Evolutionary conservation across 2,797 vertebrate genomes (phyloP), one percentile per base, ranked within the genome.

Genomic region (Huso huso): DNA sequence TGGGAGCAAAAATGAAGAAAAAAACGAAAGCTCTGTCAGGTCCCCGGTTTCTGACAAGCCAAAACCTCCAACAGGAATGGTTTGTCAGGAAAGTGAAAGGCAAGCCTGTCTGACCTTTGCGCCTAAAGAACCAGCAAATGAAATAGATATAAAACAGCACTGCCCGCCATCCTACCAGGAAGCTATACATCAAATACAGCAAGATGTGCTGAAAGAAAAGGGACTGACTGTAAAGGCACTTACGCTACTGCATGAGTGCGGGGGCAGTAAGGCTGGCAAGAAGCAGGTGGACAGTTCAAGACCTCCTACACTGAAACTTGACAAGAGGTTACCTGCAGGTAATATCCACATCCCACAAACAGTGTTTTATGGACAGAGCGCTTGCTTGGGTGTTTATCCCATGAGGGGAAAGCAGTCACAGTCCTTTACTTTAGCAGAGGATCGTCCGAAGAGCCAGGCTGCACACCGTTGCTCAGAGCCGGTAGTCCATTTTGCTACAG

Each of bases 291-390:
- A 71, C 62, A 49, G 48, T 64, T 49, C 64, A 59, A 72, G 72
- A 59, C 23, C 72, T 6, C 66, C 53, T 49, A 8, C 9, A 2
- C 6, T 58, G 15, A 69, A 13, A 37, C 9, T 49, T 6, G 75
- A 72, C 37, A 72, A 64, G 63, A 64, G 7, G 60, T 6, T 13
- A 0, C 6, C 66, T 1, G 63, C 69, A 4, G 76, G 64, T 52
- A 66, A 65, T 2, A 77, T 52, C 51, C 77, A 75, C 68, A 84
- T 84, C 6, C 89, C 89, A 0, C 79, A 79, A 71, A 79, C 85
- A 1, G 78, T 90, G 63, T 89, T 90, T 74, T 89, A 79, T 1
- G 86, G 87, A 72, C 87, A 90, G 65, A 82, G 71, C 6, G 48
- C 73, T 69, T 82, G 80, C 61, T 79, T 81, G 10, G 23, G 62